These are phyloP conservation scores for Troilus luridus DNA, from an alignment of 2,888 invertebrate species.

Conservation along the genomic window DNA sequence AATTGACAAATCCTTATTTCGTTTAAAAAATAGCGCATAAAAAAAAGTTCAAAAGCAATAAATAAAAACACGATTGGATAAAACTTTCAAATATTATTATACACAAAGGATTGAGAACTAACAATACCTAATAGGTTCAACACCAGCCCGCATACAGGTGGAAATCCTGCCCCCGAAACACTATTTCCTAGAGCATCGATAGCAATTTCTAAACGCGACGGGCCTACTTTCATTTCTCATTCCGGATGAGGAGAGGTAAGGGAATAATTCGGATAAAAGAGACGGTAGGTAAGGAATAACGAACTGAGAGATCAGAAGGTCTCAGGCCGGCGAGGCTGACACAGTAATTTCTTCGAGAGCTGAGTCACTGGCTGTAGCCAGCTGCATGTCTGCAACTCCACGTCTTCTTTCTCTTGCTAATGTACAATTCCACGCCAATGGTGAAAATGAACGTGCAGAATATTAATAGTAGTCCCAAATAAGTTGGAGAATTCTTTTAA, in stretches of 20 bases:
- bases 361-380: slow-evolving; percentile 20
- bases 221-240: slow-evolving; percentile 8
- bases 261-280: slow-evolving; percentile 20
- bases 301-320: slow-evolving; percentile 21
- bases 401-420: background rate
- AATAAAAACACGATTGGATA: background rate
- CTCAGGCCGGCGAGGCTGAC: background rate
- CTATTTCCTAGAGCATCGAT: slow-evolving; percentile 11
- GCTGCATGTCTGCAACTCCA: background rate
- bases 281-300: slow-evolving; percentile 2
- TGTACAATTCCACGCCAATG: background rate
- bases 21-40: background rate
- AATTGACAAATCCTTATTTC: too few relatives aligned
- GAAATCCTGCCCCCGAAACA: slow-evolving; percentile 40
- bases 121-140: background rate
- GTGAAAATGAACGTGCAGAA: slow-evolving; percentile 13
- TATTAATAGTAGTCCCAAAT: background rate
- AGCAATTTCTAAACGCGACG: background rate
- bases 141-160: slow-evolving; percentile 28
- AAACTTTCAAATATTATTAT: background rate
- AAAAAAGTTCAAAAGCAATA: background rate
- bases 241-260: background rate
- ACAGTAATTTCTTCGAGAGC: slow-evolving; percentile 36
- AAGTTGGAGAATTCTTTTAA: background rate
- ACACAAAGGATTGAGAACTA: background rate